Base-by-base conservation (phyloP, 64 coral and sea anemone genomes). In the Hydrozoanthus tunicans region DNA sequence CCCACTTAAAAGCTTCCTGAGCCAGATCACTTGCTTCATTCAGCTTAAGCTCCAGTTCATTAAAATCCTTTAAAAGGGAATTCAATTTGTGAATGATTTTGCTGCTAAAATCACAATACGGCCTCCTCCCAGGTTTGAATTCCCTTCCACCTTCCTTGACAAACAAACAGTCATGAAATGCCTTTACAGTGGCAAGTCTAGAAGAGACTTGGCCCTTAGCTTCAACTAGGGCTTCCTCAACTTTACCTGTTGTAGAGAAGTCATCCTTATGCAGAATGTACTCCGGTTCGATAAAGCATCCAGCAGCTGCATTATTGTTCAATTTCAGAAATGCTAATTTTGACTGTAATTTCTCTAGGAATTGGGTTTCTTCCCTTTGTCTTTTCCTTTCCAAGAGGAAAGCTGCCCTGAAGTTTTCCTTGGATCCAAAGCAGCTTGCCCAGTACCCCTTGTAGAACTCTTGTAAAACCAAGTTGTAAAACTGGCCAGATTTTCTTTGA, bases 371-470 rank as follows among this genome's bases (percentile, higher is more conserved):
- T 64, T 68, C 32, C 62, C 62, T 67, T 51, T 83, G 62, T 13
- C 62, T 66, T 13, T 83, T 83, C 62, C 62, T 79, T 79, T 59
- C 54, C 58, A 79, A 17, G 53, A 53, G 9, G 24, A 83, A 83
- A 0, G 81, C 32, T 68, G 81, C 62, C 6, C 62, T 62, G 55
- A 83, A 83, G 13, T 4, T 5, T 83, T 25, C 9, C 13, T 66
- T 62, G 15, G 62, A 83, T 12, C 62, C 81, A 83, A 9, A 17
- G n/a, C 62, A 83, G 62, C 6, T 83, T 61, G 81, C 27, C 81
- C 62, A 83, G 55, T 83, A 83, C 0, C 25, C 81, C 25, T 83
- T 9, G 81, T 83, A 83, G 56, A 83, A 83, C 59, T 83, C 51
- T 1, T 61, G 81, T 51, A 83, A 63, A 64, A 83, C 12, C 51